A percentile compares a stretch with the other conserved stretches of the same genome.
These are phyloP conservation scores for Gymnogyps californianus DNA, from an alignment of 2,113 vertebrate genomes.

Conservation along the genomic window DNA sequence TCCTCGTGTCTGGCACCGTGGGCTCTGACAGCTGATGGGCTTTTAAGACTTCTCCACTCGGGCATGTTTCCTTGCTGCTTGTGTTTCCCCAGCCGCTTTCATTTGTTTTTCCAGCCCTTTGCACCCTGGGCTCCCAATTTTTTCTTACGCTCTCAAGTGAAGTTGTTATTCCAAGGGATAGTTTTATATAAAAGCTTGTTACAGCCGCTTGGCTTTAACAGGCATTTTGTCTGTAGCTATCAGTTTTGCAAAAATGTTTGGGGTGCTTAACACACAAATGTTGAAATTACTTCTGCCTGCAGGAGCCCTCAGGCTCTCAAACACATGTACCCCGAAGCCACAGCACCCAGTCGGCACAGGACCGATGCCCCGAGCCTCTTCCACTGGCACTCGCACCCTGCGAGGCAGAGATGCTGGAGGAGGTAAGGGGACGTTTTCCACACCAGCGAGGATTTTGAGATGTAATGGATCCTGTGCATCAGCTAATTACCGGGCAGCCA, in stretches of 20 bases:
- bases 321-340: not conserved
- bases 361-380: not conserved
- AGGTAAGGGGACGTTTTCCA: not conserved
- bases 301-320: not conserved
- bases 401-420: not conserved
- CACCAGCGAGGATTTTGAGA: not conserved
- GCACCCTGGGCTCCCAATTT: not conserved
- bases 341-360: not conserved
- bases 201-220: not conserved
- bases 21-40: fast-evolving
- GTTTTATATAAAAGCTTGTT: not conserved
- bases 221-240: not conserved
- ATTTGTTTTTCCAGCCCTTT: not conserved
- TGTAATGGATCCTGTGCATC: fast-evolving
- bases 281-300: not conserved
- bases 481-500: not conserved
- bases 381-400: fast-evolving
- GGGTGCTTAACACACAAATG: not conserved
- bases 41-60: fast-evolving
- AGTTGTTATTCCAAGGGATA: not conserved
- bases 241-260: not conserved
- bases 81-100: not conserved
- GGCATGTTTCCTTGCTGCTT: not conserved
- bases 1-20: not conserved
- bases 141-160: fast-evolving